Percentiles rank a stretch among this genome's conserved stretches.
phyloP scores from a whole-genome alignment of 2,888 invertebrate species.

The Drosophila borealis region DNA sequence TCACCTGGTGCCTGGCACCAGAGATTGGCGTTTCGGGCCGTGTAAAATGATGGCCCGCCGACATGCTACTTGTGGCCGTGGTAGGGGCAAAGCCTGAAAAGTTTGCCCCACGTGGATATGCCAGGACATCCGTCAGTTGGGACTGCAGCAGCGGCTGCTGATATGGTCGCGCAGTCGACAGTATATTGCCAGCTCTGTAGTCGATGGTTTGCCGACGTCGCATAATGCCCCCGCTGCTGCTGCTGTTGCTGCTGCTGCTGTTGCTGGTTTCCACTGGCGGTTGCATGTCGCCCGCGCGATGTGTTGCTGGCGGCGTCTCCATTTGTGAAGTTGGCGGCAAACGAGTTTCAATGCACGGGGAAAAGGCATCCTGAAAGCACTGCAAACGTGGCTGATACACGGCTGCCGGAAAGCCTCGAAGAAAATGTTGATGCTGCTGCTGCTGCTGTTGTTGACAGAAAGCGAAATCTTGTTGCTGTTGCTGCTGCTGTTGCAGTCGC shows the following conservation, averaged over 20 bases:
- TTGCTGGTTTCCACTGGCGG: not conserved
- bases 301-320: not conserved
- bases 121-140: not conserved
- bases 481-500: constrained; percentile 16
- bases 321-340: not conserved
- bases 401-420: constrained; percentile 31
- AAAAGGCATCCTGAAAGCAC: constrained; percentile 44
- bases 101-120: not conserved
- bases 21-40: not conserved
- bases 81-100: not conserved
- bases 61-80: not conserved
- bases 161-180: not conserved
- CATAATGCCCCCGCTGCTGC: not conserved
- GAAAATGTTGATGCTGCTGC: constrained; percentile 24
- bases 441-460: constrained; percentile 11
- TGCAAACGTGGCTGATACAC: constrained; percentile 33
- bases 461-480: constrained; percentile 8
- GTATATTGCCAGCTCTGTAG: constrained; percentile 20
- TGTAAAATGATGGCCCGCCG: not conserved
- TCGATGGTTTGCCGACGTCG: constrained; percentile 35
- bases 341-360: constrained; percentile 3
- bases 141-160: not conserved
- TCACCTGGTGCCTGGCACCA: not conserved
- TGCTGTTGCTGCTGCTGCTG: not conserved
- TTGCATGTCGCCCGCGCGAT: not conserved